Conservation (phyloP, 1,140 invertebrate genomes). For the Augochlora pura region DNA sequence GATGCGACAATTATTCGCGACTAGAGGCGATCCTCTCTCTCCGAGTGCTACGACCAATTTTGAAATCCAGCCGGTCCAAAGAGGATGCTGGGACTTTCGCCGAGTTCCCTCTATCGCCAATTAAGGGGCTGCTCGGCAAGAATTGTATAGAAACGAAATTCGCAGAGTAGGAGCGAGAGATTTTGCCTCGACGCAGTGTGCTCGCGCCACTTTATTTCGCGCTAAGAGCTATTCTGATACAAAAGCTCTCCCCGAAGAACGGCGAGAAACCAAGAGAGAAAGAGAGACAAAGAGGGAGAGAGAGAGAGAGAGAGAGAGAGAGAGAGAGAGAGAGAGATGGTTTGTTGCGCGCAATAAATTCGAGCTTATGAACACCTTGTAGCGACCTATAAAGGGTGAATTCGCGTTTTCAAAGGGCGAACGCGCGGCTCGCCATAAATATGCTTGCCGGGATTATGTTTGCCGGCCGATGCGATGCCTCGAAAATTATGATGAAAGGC, state of each 20-base stretch:
- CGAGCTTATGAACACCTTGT: slow-evolving; percentile 14
- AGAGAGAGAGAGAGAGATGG: not conserved
- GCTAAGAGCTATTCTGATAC: slow-evolving; percentile 26
- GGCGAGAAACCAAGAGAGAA: too few species aligned
- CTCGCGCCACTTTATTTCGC: too few species aligned
- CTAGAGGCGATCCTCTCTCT: too few species aligned
- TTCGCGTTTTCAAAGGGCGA: slow-evolving; percentile 30
- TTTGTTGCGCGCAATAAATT: slow-evolving; percentile 17
- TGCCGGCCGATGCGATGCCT: not conserved
- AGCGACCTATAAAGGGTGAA: slow-evolving; percentile 22
- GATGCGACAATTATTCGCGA: too few species aligned
- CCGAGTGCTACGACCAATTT: too few species aligned
- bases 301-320: too few species aligned
- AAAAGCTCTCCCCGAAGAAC: not conserved
- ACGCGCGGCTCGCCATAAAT: slow-evolving; percentile 7
- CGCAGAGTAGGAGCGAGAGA: not conserved
- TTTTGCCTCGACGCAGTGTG: not conserved
- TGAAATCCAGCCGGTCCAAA: too few species aligned
- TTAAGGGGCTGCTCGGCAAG: not conserved
- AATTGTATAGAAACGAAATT: slow-evolving; percentile 32
- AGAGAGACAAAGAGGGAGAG: too few species aligned
- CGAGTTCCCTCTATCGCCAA: not conserved
- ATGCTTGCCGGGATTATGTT: slow-evolving; percentile 15
- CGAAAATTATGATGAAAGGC: slow-evolving; percentile 22
- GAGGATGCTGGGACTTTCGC: too few species aligned